Base-by-base conservation (phyloP, 2,797 vertebrate species). In the Nannoperca australis region DNA sequence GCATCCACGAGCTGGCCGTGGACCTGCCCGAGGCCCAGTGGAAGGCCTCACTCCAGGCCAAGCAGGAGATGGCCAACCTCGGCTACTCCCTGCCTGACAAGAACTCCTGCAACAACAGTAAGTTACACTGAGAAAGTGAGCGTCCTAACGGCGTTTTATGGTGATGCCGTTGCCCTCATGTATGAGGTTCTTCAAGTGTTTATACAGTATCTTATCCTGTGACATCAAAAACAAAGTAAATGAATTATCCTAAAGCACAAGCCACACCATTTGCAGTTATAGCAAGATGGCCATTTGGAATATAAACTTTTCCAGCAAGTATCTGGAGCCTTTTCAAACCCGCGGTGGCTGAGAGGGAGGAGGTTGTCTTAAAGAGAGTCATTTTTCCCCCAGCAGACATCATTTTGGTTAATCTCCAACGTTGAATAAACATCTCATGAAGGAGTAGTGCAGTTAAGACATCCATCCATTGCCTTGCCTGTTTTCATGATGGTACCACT, bases 81-180 rank as follows among this genome's bases (percentile, higher is more conserved):
- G 98, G 97, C 58, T 99, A 99, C 92, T 98, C 98, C 40, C 94
- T 99, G 12, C 96, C 98, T 0, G 98, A 99, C 87, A 98, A 99
- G 94, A 97, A 96, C 94, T 98, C 97, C 93, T 98, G 97, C 94
- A 99, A 97, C 93, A 99, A 99, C 89, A 98, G 98, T 99, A 95
- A 97, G 96, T 95, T 24, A 9, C 14, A 1, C 8, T 0, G 51
- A 12, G 14, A n/a, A 6, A 45, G 47, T 27, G 45, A 34, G 13
- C 15, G 45, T 70, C 55, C 49, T 34, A 1, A 17, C 12, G 22
- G 58, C 10, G 1, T 14, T 42, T 62, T 65, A 15, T 55, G 22
- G 24, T 59, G 44, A 32, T 62, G 22, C 10, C 22, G 59, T 61
- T 76, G n/a, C 36, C 12, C 27, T 68, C 30, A 1, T 59, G 36